phyloP scores from a whole-genome alignment of 2,888 invertebrate species.

The Philhelius pedissequus region DNA sequence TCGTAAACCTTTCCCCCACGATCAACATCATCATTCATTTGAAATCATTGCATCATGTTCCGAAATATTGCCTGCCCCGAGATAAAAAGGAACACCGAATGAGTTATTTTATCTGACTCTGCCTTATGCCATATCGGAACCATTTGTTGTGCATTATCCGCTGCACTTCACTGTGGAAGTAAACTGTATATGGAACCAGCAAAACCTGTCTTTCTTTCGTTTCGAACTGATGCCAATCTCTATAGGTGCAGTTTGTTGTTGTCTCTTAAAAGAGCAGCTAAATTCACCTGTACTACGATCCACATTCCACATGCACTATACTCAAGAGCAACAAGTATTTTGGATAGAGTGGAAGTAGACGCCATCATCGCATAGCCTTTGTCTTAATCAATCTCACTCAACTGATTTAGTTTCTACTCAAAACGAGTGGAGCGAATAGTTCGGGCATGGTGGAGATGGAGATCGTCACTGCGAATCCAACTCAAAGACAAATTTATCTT shows the following conservation, averaged over 20 bases:
- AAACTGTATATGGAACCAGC: conserved; percentile 27
- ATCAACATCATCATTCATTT: conserved; percentile 63
- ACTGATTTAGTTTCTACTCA: conserved; percentile 17
- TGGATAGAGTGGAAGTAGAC: not conserved
- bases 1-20: conserved; percentile 52
- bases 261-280: conserved; percentile 24
- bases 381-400: conserved; percentile 23
- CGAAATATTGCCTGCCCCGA: conserved; percentile 55
- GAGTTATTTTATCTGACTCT: conserved; percentile 52
- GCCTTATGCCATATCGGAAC: conserved; percentile 42
- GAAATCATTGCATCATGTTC: conserved; percentile 60
- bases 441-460: conserved; percentile 39
- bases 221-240: conserved; percentile 10
- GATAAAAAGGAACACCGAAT: conserved; percentile 51
- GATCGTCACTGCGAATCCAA: conserved; percentile 16
- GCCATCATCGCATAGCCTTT: too few species aligned
- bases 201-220: conserved; percentile 53
- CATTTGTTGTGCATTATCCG: conserved; percentile 60
- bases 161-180: conserved; percentile 12
- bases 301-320: not conserved
- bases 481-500: conserved; percentile 36
- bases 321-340: conserved; percentile 45
- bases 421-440: not conserved
- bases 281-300: not conserved
- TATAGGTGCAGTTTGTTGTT: conserved; percentile 23